These are phyloP conservation scores for Leptopilina boulardi DNA, from an alignment of 1,140 invertebrate species.

Conservation along the genomic window DNA sequence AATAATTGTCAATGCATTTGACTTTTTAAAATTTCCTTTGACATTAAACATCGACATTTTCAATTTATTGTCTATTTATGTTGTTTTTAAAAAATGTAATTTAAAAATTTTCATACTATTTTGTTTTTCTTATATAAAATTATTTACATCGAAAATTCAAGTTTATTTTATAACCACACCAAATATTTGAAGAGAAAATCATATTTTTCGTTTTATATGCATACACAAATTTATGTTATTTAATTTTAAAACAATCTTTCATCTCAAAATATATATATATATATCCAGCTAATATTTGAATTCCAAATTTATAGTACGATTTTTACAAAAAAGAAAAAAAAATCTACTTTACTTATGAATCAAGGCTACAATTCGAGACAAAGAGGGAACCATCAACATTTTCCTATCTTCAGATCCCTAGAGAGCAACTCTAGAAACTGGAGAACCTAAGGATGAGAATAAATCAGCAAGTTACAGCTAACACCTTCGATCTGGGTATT, in stretches of 20 bases:
- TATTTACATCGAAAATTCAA: background rate
- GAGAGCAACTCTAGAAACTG: background rate
- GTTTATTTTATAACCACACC: too few relatives aligned
- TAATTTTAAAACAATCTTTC: too few relatives aligned
- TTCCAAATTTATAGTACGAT: background rate
- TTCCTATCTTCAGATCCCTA: background rate
- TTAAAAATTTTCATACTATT: background rate
- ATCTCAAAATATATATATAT: too few relatives aligned
- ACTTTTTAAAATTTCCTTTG: background rate
- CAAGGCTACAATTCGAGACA: background rate
- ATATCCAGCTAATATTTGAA: background rate
- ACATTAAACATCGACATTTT: too few relatives aligned
- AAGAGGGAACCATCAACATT: background rate
- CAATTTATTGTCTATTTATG: too few relatives aligned
- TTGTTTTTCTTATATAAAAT: too few relatives aligned
- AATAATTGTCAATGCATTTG: slow-evolving; percentile 1
- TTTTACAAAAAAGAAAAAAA: background rate
- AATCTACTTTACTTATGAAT: background rate
- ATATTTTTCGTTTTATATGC: too few relatives aligned
- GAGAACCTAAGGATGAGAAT: background rate
- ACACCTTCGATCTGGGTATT: slow-evolving; percentile 35
- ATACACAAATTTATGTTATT: too few relatives aligned
- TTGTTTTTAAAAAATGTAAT: too few relatives aligned
- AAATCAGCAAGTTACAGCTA: slow-evolving; percentile 22
- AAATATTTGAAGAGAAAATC: too few relatives aligned